Conservation (phyloP, 2,797 vertebrate genomes). For the Schizothorax lantsangensis region DNA sequence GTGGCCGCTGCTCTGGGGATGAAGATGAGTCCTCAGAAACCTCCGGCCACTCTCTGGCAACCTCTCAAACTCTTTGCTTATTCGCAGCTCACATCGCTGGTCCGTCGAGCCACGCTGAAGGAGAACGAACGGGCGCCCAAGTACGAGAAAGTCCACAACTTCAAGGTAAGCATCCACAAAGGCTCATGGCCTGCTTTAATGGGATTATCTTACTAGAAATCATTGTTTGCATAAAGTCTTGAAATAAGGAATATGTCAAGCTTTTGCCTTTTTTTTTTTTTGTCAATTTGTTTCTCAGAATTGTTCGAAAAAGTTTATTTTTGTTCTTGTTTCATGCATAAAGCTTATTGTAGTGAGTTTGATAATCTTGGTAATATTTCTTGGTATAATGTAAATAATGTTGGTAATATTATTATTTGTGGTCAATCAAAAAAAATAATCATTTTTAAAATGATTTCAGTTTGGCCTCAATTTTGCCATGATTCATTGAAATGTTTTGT, state of each 20-base stretch:
- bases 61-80: conserved; percentile 99
- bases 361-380: not conserved
- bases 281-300: not conserved
- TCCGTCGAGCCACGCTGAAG: conserved; percentile 96
- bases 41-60: conserved; percentile 94
- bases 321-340: not conserved
- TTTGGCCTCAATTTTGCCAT: not conserved
- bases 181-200: not conserved
- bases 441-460: not conserved
- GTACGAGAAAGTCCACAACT: conserved; percentile 98
- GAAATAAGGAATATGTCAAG: not conserved
- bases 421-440: not conserved
- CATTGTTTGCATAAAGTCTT: not conserved
- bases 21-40: conserved; percentile 95
- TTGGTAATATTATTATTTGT: not conserved
- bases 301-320: not conserved
- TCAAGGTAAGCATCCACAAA: conserved; percentile 86
- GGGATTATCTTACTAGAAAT: not conserved
- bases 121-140: conserved; percentile 89
- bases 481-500: not conserved
- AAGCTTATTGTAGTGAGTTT: not conserved
- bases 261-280: not conserved
- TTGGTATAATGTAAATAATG: not conserved
- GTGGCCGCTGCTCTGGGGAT: conserved; percentile 92
- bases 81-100: conserved; percentile 98